phyloP scores from a whole-genome alignment of 1,140 invertebrate genomes.

The Hyphantria cunea region DNA sequence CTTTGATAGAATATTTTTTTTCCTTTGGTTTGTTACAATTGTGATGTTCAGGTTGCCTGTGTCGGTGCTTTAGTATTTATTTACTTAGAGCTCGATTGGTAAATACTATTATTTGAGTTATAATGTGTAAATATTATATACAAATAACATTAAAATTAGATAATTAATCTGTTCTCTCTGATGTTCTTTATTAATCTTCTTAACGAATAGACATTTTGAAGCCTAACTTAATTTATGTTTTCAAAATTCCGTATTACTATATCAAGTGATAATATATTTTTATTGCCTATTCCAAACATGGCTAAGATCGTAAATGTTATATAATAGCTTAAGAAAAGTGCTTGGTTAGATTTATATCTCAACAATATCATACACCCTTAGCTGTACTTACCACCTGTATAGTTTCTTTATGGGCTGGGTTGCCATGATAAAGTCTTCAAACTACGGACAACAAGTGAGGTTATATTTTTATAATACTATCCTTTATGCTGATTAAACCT shows the following conservation, averaged over 20 bases:
- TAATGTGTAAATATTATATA: too few relatives aligned
- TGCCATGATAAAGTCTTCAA: background rate
- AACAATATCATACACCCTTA: constrained; percentile 54
- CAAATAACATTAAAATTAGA: too few relatives aligned
- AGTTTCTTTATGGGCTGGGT: background rate
- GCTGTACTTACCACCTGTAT: constrained; percentile 41
- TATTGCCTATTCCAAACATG: constrained; percentile 18
- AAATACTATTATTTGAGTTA: too few relatives aligned
- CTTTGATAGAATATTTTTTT: too few relatives aligned
- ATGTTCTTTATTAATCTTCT: background rate
- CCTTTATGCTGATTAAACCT: too few relatives aligned
- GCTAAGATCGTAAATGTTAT: constrained; percentile 42
- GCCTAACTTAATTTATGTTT: too few relatives aligned
- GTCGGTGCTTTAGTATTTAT: too few relatives aligned
- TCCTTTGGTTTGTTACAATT: too few relatives aligned
- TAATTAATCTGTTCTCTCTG: too few relatives aligned
- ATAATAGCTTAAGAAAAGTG: constrained; percentile 38
- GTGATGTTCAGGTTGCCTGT: too few relatives aligned
- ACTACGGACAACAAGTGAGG: background rate
- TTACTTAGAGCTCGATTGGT: too few relatives aligned
- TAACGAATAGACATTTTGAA: background rate
- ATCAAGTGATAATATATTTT: constrained; percentile 2
- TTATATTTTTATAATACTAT: too few relatives aligned
- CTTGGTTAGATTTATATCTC: constrained; percentile 56
- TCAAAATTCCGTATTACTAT: background rate